Base-by-base conservation (phyloP, 1,140 invertebrate species). In the Cecropterus lyciades region DNA sequence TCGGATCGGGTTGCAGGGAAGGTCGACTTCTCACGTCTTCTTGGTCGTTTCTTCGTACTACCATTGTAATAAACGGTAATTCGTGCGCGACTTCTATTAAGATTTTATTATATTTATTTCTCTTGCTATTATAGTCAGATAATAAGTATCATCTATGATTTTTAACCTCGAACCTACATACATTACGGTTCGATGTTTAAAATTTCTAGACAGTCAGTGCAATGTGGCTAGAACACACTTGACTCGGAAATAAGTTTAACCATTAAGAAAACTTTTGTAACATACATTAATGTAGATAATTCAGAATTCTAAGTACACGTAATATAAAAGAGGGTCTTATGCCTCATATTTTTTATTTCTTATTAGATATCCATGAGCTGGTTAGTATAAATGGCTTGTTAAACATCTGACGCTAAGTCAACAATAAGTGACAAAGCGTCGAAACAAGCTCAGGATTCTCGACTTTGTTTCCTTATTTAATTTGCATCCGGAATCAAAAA, bases 401-500 rank as follows among this genome's bases (percentile, higher is more conserved):
- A 77, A 84, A 75, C 74, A 74, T 69, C 77, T 78, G 71, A 69
- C 64, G 71, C 75, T 72, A 76, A 77, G 77, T 73, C 69, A 73
- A 76, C 72, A 72, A 84, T 84, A 79, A 82, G 76, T 77, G 77
- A 81, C 76, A 79, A 80, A 84, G 70, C 76, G 72, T 66, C 57
- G 70, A 76, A 73, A 77, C 73, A 73, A 82, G 80, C 77, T 80
- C 73, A 72, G 79, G 73, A 85, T 74, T 80, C 80, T 77, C 77
- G 85, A 89, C 85, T 87, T 84, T 84, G 83, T 91, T 89, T 84
- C 70, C 85, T 92, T 91, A 92, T 91, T 85, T 79, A 84, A 90
- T 92, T 91, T 91, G 85, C 89, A 91, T 92, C 86, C 68, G 69
- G 80, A 92, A 89, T 89, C 88, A 89, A 89, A 92, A 92, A 92